Conservation (phyloP, 2,888 invertebrate genomes). For the Tinea pellionella region DNA sequence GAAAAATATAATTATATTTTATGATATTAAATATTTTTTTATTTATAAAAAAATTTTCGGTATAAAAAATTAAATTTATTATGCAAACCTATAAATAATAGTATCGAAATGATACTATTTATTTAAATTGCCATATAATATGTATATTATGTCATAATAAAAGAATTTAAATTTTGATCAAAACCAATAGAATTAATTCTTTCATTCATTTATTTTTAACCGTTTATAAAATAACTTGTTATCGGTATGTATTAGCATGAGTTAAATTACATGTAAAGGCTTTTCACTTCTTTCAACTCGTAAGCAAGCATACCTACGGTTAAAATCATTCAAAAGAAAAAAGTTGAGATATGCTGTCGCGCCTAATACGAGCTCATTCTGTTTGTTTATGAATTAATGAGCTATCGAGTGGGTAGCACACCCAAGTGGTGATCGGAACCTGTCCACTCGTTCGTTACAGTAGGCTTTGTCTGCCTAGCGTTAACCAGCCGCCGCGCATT, state of each 20-base stretch:
- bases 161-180: neutral
- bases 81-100: neutral
- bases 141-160: neutral
- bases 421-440: slow-evolving; percentile 55
- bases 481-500: slow-evolving; percentile 58
- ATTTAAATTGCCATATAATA: neutral
- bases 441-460: slow-evolving; percentile 25
- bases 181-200: neutral
- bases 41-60: too few relatives aligned
- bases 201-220: neutral
- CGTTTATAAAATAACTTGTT: neutral
- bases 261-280: neutral
- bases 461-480: slow-evolving; percentile 35
- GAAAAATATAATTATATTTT: too few relatives aligned
- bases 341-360: neutral
- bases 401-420: slow-evolving; percentile 37
- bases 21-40: too few relatives aligned
- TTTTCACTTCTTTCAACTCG: neutral
- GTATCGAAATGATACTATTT: neutral
- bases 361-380: slow-evolving; percentile 7
- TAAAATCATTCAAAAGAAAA: neutral
- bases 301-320: neutral
- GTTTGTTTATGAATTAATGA: slow-evolving; percentile 10
- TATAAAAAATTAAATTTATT: neutral
- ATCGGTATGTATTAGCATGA: neutral